Evolutionary conservation across 2,797 vertebrate species (phyloP), one percentile per base, ranked within the genome.

Genomic region (Percopsis omiscomaycus): DNA sequence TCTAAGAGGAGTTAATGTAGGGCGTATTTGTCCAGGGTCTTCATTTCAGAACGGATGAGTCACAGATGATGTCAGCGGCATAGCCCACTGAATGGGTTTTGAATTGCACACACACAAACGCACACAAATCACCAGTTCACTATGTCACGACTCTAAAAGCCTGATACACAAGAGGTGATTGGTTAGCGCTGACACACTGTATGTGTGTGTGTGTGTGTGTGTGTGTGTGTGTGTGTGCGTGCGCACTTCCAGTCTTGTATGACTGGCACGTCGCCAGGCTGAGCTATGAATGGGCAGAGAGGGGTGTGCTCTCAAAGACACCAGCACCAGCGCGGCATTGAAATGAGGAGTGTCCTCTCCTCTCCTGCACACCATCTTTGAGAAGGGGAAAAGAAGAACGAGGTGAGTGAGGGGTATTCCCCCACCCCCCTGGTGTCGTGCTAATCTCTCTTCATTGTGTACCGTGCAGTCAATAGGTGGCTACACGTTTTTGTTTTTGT

Each of bases 231-330:
- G 32, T 53, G 37, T 54, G 49, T 46, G 61, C 37, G 47, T 15
- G 27, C 8, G 56, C 32, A 8, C 30, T 32, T 55, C 49, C 45
- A 59, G 70, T 28, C 62, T 52, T 77, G 73, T 51, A 47, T 70
- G 80, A 79, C 75, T 71, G 75, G 67, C 80, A 86, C 68, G 53
- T n/a, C 48, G 64, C 77, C 60, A 22, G 73, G 84, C 55, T 22
- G 82, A 77, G 86, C 89, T 87, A 79, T 92, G 90, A 92, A 90
- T 91, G 88, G 83, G 75, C 73, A 81, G 85, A 78, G 75, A 83
- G 79, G 86, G 77, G 79, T 86, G 84, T 86, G 77, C 78, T 85
- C 82, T 80, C 76, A 5, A 76, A 86, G 80, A 83, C 80, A 79
- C 59, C 79, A 75, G 80, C 84, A 77, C 32, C 56, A 49, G 37